Evolutionary conservation across 2,888 invertebrate species (phyloP).

Genomic region (Trissolcus brochymenae): DNA sequence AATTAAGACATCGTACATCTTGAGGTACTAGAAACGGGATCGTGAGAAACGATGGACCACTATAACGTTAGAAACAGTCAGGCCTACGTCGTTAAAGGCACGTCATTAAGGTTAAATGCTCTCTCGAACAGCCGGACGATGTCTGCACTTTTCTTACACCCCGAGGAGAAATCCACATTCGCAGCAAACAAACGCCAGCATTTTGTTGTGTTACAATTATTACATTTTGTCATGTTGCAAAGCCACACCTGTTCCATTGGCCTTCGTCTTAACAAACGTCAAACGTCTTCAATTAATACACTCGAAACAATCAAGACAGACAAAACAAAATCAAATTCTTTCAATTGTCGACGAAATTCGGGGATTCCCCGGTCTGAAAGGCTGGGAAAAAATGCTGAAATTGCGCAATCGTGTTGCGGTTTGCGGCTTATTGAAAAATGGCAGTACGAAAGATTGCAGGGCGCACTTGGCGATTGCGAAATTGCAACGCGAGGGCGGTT

Average conservation of each 20-base stretch:
- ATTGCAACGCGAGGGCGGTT: slow-evolving; percentile 3
- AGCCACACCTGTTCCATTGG: slow-evolving; percentile 49
- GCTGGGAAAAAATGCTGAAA: background rate
- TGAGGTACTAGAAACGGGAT: slow-evolving; percentile 62
- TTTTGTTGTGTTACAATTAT: slow-evolving; percentile 45
- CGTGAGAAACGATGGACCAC: slow-evolving; percentile 74
- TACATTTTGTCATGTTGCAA: slow-evolving; percentile 43
- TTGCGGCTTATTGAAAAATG: background rate
- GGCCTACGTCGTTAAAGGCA: slow-evolving; percentile 74
- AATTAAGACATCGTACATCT: slow-evolving; percentile 58
- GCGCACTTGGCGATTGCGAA: slow-evolving; percentile 7
- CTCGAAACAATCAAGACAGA: no score
- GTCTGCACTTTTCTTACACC: slow-evolving; percentile 62
- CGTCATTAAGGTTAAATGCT: slow-evolving; percentile 74
- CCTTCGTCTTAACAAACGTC: no score
- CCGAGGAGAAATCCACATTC: slow-evolving; percentile 54
- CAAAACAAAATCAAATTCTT: no score
- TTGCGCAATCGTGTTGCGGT: background rate
- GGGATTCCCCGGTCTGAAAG: background rate
- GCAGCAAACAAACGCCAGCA: slow-evolving; percentile 36
- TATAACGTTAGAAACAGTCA: slow-evolving; percentile 62
- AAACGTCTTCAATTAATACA: no score
- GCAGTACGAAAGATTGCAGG: background rate
- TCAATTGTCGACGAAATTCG: no score
- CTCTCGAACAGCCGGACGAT: slow-evolving; percentile 62